Percentiles rank a stretch among this genome's conserved stretches.
Evolutionary conservation across 2,888 invertebrate species (phyloP).

Genomic region (Hyles lineata): DNA sequence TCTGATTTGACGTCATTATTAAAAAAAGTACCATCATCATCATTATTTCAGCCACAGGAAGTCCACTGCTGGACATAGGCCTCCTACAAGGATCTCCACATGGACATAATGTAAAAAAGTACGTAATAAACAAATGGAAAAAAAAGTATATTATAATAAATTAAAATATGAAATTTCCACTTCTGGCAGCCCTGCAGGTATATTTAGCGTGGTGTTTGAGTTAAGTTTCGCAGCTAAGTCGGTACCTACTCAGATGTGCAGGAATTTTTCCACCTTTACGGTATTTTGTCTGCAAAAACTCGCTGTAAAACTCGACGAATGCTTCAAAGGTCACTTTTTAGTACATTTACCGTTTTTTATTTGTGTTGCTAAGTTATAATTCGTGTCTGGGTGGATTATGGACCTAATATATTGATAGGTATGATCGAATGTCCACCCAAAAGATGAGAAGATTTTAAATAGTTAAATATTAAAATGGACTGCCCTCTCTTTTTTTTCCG

Average conservation of each 20-base stretch:
- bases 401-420: too few species aligned
- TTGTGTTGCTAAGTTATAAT: background rate
- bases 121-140: background rate
- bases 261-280: slow-evolving; percentile 10
- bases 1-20: too few species aligned
- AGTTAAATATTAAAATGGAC: too few species aligned
- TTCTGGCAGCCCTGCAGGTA: slow-evolving; percentile 23
- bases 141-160: background rate
- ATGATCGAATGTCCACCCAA: too few species aligned
- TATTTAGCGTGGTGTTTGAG: slow-evolving; percentile 31
- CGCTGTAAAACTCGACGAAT: background rate
- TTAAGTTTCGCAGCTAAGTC: slow-evolving; percentile 31
- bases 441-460: too few species aligned
- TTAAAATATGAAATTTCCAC: background rate
- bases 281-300: slow-evolving; percentile 2
- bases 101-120: too few species aligned
- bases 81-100: too few species aligned
- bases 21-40: too few species aligned
- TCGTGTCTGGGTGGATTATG: background rate
- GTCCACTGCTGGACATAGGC: too few species aligned
- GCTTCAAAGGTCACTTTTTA: too few species aligned
- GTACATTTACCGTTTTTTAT: background rate
- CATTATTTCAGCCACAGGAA: too few species aligned
- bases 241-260: background rate
- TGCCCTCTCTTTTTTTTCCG: too few species aligned